Evolutionary conservation across 1,140 invertebrate genomes (phyloP), one percentile per base, ranked within the genome.

Genomic region (Ceratosolen solmsi): DNA sequence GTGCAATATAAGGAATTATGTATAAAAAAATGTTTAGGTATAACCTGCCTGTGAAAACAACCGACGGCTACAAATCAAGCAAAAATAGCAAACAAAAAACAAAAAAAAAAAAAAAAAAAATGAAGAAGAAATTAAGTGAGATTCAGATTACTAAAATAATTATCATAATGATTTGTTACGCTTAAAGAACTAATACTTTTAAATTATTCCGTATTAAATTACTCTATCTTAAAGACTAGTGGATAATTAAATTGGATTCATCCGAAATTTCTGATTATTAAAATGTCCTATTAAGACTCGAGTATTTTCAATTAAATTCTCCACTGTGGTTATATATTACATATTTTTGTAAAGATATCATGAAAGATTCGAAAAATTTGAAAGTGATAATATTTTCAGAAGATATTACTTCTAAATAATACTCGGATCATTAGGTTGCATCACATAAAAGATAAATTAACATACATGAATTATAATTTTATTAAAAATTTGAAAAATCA

Each of bases 81-180:
- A 15, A 17, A 22, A 17, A 54, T 33, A 30, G 4, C 9, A 60
- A 46, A 46, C 13, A 46, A 46, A 46, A 27, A 60, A 0, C 30
- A 65, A 54, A 22, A 36, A 36, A 60, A 60, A 65, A 13, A 30
- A 2, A n/a, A n/a, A n/a, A n/a, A n/a, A n/a, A n/a, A n/a, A n/a
- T n/a, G n/a, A n/a, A 65, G 25, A 65, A 65, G 13, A 33, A 20
- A 65, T 65, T 36, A 30, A 36, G 27, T 36, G 0, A 20, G 30
- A 65, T 36, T 65, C 15, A 63, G 17, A 13, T 36, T 36, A 65
- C 20, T 36, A 65, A 65, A 65, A 65, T 65, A 65, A 65, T 65
- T 3, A 65, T 27, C 9, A 30, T 60, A 30, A 60, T 60, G 1
- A n/a, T 9, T 30, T 0, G 60, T 17, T 65, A 65, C 60, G 60